A percentile compares a stretch with the other conserved stretches of the same genome.
Evolutionary conservation across 2,888 invertebrate genomes (phyloP).

Genomic region (Pteria penguin): DNA sequence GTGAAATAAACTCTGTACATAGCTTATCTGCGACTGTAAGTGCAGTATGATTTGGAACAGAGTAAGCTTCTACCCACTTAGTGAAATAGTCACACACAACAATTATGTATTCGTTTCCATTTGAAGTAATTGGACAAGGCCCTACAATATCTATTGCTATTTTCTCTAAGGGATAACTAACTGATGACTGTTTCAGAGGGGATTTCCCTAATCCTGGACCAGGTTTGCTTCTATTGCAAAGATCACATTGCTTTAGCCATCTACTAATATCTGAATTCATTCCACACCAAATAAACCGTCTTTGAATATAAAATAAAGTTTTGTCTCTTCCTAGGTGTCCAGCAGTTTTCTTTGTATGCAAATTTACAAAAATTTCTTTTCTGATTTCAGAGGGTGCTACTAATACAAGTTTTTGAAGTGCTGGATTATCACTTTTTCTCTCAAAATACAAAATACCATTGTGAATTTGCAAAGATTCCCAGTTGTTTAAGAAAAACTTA

Average conservation of each 20-base stretch:
- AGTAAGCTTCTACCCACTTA: too few species aligned
- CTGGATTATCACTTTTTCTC: background rate
- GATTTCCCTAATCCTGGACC: constrained; percentile 15
- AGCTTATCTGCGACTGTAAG: too few species aligned
- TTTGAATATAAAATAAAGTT: constrained; percentile 8
- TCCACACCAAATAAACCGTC: constrained; percentile 25
- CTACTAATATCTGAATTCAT: background rate
- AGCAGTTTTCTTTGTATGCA: constrained; percentile 1
- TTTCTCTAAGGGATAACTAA: too few species aligned
- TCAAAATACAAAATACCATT: constrained; percentile 6
- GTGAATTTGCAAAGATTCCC: constrained; percentile 6
- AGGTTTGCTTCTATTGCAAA: constrained; percentile 9
- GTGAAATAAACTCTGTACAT: too few species aligned
- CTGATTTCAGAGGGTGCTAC: background rate
- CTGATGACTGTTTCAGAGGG: too few species aligned
- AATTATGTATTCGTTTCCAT: too few species aligned
- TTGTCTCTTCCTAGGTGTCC: constrained; percentile 24
- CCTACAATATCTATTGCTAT: too few species aligned
- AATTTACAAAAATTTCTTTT: background rate
- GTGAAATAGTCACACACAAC: too few species aligned
- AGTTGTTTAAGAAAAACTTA: too few species aligned
- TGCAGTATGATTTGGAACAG: too few species aligned
- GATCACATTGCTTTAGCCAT: constrained; percentile 12
- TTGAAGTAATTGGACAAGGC: too few species aligned
- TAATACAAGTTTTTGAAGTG: background rate